These are phyloP conservation scores for Empidonax traillii DNA, from an alignment of 2,113 vertebrate genomes.

Conservation along the genomic window DNA sequence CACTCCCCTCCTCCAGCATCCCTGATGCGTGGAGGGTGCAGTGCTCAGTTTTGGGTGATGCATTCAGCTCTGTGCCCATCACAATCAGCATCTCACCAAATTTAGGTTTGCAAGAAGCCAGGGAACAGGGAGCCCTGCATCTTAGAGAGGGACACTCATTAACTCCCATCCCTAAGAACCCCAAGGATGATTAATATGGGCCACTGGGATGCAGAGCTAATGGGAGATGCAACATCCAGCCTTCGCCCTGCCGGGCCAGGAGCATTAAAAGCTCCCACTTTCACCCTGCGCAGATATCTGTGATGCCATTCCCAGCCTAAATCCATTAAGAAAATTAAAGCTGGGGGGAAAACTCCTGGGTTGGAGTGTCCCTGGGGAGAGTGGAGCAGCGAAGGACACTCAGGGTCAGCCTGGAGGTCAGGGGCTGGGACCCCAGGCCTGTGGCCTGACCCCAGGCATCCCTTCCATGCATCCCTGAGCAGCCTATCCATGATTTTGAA, in stretches of 20 bases:
- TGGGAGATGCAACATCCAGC: neutral
- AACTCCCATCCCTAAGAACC: neutral
- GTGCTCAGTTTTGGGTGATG: neutral
- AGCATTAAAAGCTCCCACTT: neutral
- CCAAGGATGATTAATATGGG: neutral
- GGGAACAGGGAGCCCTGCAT: neutral
- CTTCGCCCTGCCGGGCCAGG: neutral
- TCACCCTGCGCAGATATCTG: neutral
- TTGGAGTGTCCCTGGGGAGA: neutral
- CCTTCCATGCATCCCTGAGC: neutral
- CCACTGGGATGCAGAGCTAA: neutral
- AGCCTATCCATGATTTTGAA: neutral
- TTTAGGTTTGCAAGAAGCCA: neutral
- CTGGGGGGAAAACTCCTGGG: neutral
- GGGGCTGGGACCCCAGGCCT: neutral
- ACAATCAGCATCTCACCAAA: neutral
- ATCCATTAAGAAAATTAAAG: conserved; percentile 15
- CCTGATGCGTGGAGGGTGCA: rapidly evolving
- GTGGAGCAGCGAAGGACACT: neutral
- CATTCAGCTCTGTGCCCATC: neutral
- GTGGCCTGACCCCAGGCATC: neutral
- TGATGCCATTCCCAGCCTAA: neutral
- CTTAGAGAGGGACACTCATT: neutral
- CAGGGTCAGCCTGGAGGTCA: rapidly evolving
- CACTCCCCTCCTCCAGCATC: neutral